Evolutionary conservation across 2,888 invertebrate genomes (phyloP).

Genomic region (Dusona sp.): DNA sequence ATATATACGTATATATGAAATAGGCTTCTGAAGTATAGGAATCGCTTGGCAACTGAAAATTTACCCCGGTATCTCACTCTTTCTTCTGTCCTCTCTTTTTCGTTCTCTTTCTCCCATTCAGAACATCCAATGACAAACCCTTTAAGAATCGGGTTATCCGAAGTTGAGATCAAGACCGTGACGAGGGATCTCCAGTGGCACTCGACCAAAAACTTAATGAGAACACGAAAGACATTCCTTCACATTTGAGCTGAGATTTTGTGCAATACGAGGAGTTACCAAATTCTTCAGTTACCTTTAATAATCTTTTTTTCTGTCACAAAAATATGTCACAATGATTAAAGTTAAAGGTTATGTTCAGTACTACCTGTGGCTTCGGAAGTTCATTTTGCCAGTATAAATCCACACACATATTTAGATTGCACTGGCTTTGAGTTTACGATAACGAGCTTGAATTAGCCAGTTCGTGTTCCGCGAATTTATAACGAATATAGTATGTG

Average conservation of each 20-base stretch:
- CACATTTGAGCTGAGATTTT: slow-evolving; percentile 37
- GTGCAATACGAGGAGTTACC: not conserved
- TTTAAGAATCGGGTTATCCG: slow-evolving; percentile 78
- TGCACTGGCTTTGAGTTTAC: slow-evolving; percentile 26
- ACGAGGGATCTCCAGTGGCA: slow-evolving; percentile 75
- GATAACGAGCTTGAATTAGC: slow-evolving; percentile 67
- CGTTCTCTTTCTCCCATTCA: slow-evolving; percentile 21
- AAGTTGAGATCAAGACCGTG: slow-evolving; percentile 75
- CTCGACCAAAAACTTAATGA: slow-evolving; percentile 80
- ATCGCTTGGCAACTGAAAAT: slow-evolving; percentile 55
- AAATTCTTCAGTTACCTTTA: not conserved
- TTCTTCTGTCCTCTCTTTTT: slow-evolving; percentile 32
- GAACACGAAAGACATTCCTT: slow-evolving; percentile 59
- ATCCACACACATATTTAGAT: slow-evolving; percentile 67
- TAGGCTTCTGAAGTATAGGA: slow-evolving; percentile 49
- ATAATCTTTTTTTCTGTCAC: not conserved
- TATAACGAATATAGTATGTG: slow-evolving; percentile 70
- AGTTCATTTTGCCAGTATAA: slow-evolving; percentile 74
- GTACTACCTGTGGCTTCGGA: slow-evolving; percentile 80
- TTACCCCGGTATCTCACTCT: slow-evolving; percentile 54
- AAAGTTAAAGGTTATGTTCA: not conserved
- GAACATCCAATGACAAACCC: slow-evolving; percentile 77
- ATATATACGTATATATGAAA: slow-evolving; percentile 13
- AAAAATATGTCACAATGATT: not conserved
- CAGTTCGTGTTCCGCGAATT: slow-evolving; percentile 52